Evolutionary conservation across 2,888 invertebrate species (phyloP).

Genomic region (Campopleginae sp.): DNA sequence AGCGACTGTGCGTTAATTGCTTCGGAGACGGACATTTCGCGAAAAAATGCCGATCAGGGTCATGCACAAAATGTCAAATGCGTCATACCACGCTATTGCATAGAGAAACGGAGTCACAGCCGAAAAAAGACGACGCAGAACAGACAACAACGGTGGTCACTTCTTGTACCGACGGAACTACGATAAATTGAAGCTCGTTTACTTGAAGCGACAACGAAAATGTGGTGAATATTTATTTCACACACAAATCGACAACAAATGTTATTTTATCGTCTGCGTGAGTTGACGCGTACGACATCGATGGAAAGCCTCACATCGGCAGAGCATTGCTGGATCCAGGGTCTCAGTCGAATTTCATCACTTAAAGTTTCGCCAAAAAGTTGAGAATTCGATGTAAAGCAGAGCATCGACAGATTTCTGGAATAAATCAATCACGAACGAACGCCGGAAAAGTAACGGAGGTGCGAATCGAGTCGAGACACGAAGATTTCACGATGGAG

Average conservation of each 20-base stretch:
- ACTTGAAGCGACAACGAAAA: background rate
- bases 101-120: constrained; percentile 33
- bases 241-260: constrained; percentile 26
- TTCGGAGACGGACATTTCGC: constrained; percentile 57
- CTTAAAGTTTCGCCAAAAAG: constrained; percentile 39
- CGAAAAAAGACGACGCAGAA: background rate
- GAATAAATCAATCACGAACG: constrained; percentile 43
- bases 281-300: constrained; percentile 28
- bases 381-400: constrained; percentile 32
- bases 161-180: background rate
- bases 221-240: constrained; percentile 35
- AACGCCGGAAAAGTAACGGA: constrained; percentile 31
- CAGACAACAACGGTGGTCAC: constrained; percentile 7
- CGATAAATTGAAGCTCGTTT: background rate
- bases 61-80: constrained; percentile 67
- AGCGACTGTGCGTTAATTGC: constrained; percentile 51
- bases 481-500: constrained; percentile 32
- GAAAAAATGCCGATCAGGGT: constrained; percentile 56
- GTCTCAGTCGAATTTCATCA: constrained; percentile 61
- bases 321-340: constrained; percentile 65
- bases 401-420: constrained; percentile 37
- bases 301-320: constrained; percentile 17
- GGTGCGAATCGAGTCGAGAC: constrained; percentile 19
- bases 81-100: constrained; percentile 64
- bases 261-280: constrained; percentile 55